phyloP scores from a whole-genome alignment of 2,113 vertebrate species.

The Geococcyx californianus region DNA sequence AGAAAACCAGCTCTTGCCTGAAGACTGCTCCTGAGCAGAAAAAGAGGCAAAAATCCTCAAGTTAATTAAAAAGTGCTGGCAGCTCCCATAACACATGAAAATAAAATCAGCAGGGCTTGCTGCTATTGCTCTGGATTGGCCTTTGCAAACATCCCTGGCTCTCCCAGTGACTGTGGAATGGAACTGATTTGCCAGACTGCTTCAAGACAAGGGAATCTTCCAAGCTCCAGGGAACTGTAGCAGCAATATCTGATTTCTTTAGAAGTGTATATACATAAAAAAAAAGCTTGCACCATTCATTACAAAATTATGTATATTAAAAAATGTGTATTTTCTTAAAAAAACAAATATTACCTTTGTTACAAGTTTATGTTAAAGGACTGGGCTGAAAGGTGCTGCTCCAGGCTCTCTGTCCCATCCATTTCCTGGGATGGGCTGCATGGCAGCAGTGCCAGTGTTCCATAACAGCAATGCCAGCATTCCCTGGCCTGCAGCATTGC shows the following conservation, averaged over 20 bases:
- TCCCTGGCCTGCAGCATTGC: not conserved
- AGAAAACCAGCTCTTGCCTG: not conserved
- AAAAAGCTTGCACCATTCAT: not conserved
- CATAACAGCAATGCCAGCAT: accelerated
- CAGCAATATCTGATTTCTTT: not conserved
- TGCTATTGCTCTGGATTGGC: not conserved
- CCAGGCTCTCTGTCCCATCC: not conserved
- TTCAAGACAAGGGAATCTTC: not conserved
- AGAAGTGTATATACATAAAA: not conserved
- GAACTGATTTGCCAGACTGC: not conserved
- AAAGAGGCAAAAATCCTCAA: not conserved
- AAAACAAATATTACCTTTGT: too few relatives aligned
- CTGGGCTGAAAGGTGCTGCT: not conserved
- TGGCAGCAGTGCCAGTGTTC: accelerated
- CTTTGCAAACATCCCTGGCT: not conserved
- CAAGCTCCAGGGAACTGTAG: not conserved
- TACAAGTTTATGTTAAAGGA: not conserved
- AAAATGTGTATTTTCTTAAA: too few relatives aligned
- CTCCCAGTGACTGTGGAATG: not conserved
- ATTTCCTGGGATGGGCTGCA: not conserved
- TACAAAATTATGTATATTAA: not conserved
- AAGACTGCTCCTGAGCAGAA: not conserved
- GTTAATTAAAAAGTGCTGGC: not conserved
- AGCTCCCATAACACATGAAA: not conserved
- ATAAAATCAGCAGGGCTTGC: not conserved